Evolutionary conservation across 2,797 vertebrate genomes (phyloP).

Genomic region (Ficedula albicollis): DNA sequence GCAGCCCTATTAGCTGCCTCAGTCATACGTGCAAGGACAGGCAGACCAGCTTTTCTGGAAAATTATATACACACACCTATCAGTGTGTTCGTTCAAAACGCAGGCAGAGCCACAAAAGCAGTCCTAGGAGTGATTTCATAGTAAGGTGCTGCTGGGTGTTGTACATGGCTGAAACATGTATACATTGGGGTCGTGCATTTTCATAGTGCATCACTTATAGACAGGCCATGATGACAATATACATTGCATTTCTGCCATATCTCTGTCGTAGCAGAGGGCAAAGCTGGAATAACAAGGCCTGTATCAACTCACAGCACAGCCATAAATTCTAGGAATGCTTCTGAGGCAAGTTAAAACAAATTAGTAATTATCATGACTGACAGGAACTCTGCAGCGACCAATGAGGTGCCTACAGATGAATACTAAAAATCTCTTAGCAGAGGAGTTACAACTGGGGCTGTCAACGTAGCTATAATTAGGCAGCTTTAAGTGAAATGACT

Average conservation of each 20-base stretch:
- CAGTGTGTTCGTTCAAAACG: neutral
- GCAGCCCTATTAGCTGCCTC: neutral
- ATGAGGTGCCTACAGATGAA: constrained; percentile 3
- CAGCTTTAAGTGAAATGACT: constrained; percentile 34
- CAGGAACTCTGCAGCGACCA: constrained; percentile 35
- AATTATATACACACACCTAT: neutral
- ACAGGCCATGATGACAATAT: neutral
- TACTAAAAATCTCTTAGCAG: constrained; percentile 54
- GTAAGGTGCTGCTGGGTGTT: neutral
- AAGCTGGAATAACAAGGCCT: constrained; percentile 6
- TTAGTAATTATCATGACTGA: constrained; percentile 59
- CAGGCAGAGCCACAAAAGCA: neutral
- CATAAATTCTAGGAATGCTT: constrained; percentile 57
- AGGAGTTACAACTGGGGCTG: constrained; percentile 53
- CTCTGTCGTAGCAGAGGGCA: neutral
- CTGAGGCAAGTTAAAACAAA: constrained; percentile 60
- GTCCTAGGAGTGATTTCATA: neutral
- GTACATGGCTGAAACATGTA: fast-evolving
- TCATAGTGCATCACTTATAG: neutral
- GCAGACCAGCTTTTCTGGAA: neutral
- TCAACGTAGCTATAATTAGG: constrained; percentile 56
- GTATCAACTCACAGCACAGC: neutral
- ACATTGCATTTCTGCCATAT: neutral
- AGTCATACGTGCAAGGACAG: neutral
- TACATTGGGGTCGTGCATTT: fast-evolving